Conservation (phyloP, 2,888 invertebrate species). For the Aricia artaxerxes region DNA sequence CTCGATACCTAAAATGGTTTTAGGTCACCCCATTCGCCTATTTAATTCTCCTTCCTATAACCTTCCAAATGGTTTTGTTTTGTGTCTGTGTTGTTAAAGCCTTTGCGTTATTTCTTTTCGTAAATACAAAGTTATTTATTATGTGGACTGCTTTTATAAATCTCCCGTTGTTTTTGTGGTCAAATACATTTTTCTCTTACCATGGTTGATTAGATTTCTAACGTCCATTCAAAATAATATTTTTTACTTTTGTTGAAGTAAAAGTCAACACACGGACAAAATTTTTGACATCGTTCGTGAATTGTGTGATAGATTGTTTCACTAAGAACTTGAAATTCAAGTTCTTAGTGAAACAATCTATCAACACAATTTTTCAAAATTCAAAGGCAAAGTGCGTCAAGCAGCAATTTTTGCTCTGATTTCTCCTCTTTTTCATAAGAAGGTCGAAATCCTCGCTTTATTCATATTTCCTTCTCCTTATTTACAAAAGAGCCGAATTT, state of each 20-base stretch:
- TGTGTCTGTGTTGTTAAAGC: background rate
- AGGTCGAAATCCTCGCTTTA: background rate
- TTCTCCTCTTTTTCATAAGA: background rate
- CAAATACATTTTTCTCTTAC: background rate
- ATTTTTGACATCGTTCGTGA: background rate
- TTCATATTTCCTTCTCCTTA: background rate
- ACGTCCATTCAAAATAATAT: background rate
- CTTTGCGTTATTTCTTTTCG: slow-evolving; percentile 9
- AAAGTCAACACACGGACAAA: background rate
- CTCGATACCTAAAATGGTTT: slow-evolving; percentile 8
- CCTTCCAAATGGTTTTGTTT: slow-evolving; percentile 5
- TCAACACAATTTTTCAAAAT: background rate
- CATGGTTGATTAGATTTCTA: background rate
- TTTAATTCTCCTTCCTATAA: slow-evolving; percentile 14
- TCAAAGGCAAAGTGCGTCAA: background rate
- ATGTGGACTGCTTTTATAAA: background rate
- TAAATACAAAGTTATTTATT: slow-evolving; percentile 10
- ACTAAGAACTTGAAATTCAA: too few species aligned
- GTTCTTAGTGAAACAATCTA: background rate
- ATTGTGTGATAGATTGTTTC: too few species aligned
- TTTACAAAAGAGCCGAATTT: background rate
- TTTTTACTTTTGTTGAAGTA: background rate
- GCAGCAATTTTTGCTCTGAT: background rate
- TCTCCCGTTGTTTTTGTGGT: background rate
- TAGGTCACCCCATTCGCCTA: slow-evolving; percentile 17